Evolutionary conservation across 2,888 invertebrate species (phyloP).

Genomic region (Aphidoletes aphidimyza): DNA sequence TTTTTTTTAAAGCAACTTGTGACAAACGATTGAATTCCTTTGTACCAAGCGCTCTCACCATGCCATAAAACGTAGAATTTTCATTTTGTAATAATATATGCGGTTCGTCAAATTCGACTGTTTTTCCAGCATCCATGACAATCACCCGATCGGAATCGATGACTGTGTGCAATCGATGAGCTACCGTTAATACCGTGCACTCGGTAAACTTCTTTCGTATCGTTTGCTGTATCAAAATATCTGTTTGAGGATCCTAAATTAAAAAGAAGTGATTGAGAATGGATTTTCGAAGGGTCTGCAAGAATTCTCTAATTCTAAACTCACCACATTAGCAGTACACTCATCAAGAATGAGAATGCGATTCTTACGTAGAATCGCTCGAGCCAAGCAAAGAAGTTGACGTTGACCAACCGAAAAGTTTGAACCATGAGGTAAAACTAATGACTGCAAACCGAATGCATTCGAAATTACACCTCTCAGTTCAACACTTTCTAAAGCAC

Average conservation of each 20-base stretch:
- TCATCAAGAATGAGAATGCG: conserved; percentile 79
- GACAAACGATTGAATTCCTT: conserved; percentile 58
- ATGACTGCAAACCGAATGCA: conserved; percentile 68
- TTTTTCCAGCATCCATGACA: conserved; percentile 81
- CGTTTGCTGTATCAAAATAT: conserved; percentile 80
- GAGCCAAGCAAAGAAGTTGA: conserved; percentile 82
- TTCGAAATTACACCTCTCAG: conserved; percentile 68
- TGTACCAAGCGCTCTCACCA: conserved; percentile 75
- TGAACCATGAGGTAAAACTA: conserved; percentile 69
- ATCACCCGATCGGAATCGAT: conserved; percentile 87
- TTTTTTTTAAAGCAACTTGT: conserved; percentile 57
- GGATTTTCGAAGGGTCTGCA: too few relatives aligned
- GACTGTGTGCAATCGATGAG: conserved; percentile 88
- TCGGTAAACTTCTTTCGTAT: conserved; percentile 77
- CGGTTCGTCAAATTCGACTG: conserved; percentile 76
- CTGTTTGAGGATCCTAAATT: conserved; percentile 68
- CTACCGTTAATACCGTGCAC: conserved; percentile 87
- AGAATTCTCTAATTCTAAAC: not conserved
- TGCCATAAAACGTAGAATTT: conserved; percentile 71
- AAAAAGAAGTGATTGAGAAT: conserved; percentile 16
- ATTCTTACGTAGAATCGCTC: conserved; percentile 82
- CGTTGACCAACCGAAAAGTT: conserved; percentile 74
- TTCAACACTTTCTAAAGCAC: conserved; percentile 77
- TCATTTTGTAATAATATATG: conserved; percentile 70
- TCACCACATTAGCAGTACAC: conserved; percentile 74